Evolutionary conservation across 2,113 vertebrate genomes (phyloP).

Genomic region (Lichenostomus cassidix): DNA sequence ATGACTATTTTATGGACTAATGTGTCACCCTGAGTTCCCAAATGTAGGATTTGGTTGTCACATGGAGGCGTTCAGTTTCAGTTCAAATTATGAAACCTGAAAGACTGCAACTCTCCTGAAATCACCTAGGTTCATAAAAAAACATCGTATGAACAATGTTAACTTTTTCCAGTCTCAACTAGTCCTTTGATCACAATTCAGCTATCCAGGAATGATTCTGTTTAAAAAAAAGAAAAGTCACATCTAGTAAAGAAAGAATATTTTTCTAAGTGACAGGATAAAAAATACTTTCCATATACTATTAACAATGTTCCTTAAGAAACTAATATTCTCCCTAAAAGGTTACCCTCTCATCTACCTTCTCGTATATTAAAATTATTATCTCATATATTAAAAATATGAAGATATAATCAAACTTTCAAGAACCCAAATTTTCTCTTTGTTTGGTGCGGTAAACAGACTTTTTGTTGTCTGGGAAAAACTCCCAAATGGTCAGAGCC

Average conservation of each 20-base stretch:
- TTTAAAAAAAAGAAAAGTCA: fast-evolving
- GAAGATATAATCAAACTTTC: neutral
- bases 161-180: neutral
- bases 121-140: neutral
- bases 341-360: neutral
- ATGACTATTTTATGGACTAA: neutral
- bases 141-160: neutral
- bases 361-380: neutral
- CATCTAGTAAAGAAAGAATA: neutral
- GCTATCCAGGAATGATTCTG: neutral
- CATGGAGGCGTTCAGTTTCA: neutral
- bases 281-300: neutral
- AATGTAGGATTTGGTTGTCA: neutral
- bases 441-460: neutral
- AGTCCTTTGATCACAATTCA: neutral
- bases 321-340: neutral
- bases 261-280: neutral
- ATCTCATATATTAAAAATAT: neutral
- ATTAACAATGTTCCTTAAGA: neutral
- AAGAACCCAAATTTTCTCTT: neutral
- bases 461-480: neutral
- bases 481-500: neutral
- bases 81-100: neutral
- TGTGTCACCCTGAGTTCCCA: neutral
- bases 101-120: neutral